Percentiles rank a stretch among this genome's conserved stretches.
Evolutionary conservation across 2,888 invertebrate species (phyloP).

Genomic region (Plusia festucae): DNA sequence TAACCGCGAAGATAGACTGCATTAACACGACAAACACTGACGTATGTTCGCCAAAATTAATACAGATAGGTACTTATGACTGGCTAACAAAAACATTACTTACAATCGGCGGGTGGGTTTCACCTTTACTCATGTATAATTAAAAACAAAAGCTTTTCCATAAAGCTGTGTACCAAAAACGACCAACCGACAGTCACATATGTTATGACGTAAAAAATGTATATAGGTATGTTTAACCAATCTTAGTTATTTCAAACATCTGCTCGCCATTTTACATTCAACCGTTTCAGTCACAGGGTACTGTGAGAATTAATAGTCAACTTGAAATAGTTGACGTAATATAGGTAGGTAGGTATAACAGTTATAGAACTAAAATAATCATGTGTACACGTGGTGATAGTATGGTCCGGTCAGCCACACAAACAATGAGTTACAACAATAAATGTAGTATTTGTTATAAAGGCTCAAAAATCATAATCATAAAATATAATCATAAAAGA

Average conservation of each 20-base stretch:
- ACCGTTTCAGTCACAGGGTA: neutral
- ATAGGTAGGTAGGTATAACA: too few relatives aligned
- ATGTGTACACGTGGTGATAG: too few relatives aligned
- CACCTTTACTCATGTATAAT: neutral
- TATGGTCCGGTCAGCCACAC: too few relatives aligned
- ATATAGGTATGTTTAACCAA: neutral
- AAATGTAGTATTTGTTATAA: too few relatives aligned
- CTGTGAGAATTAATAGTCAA: neutral
- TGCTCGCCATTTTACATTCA: constrained; percentile 3
- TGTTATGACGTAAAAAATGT: neutral
- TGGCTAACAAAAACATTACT: neutral
- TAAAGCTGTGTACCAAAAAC: neutral
- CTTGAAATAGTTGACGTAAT: neutral
- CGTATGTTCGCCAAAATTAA: neutral
- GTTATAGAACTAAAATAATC: too few relatives aligned
- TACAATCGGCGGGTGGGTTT: neutral
- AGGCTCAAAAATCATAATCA: too few relatives aligned
- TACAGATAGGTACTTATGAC: too few relatives aligned
- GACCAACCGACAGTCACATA: neutral
- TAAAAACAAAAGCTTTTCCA: neutral
- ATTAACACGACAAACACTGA: constrained; percentile 29
- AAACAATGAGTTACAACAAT: too few relatives aligned
- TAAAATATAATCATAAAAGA: too few relatives aligned
- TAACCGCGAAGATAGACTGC: constrained; percentile 38
- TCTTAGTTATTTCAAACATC: neutral